A percentile compares a stretch with the other conserved stretches of the same genome.
These are phyloP conservation scores for Mus spretus DNA, from an alignment of 2,797 vertebrate species.

Conservation along the genomic window DNA sequence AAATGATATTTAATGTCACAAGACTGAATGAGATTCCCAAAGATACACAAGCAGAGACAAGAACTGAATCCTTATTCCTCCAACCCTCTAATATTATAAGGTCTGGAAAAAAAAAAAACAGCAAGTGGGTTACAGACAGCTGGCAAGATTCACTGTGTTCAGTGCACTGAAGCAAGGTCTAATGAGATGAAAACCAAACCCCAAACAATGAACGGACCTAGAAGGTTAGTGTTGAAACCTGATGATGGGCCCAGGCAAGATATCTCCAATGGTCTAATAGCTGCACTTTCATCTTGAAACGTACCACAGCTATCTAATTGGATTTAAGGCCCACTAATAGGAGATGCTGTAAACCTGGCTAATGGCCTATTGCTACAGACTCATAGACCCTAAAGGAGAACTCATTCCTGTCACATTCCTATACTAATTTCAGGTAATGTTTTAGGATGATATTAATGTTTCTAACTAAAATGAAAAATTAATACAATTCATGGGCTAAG, in stretches of 20 bases:
- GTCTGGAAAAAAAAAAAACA: constrained; percentile 10
- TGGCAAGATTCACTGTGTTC: neutral
- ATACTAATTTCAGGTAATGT: neutral
- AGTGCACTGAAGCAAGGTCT: neutral
- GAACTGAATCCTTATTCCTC: neutral
- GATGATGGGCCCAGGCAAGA: neutral
- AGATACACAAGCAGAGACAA: neutral
- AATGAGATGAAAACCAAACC: neutral
- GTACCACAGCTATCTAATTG: neutral
- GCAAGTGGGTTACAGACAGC: neutral
- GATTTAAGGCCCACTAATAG: neutral
- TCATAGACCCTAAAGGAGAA: neutral
- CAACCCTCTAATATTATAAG: neutral
- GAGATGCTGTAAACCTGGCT: neutral
- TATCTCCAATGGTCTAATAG: too few species aligned
- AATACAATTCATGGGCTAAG: neutral
- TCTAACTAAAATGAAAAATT: neutral
- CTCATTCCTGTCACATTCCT: neutral
- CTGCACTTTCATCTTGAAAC: neutral
- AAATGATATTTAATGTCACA: constrained; percentile 67
- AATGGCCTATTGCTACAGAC: neutral
- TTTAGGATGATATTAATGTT: neutral
- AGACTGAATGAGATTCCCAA: constrained; percentile 1
- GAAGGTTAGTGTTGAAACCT: neutral
- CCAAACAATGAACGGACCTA: rapidly evolving